Evolutionary conservation across 2,888 invertebrate genomes (phyloP).

Genomic region (Amaurobius ferox): DNA sequence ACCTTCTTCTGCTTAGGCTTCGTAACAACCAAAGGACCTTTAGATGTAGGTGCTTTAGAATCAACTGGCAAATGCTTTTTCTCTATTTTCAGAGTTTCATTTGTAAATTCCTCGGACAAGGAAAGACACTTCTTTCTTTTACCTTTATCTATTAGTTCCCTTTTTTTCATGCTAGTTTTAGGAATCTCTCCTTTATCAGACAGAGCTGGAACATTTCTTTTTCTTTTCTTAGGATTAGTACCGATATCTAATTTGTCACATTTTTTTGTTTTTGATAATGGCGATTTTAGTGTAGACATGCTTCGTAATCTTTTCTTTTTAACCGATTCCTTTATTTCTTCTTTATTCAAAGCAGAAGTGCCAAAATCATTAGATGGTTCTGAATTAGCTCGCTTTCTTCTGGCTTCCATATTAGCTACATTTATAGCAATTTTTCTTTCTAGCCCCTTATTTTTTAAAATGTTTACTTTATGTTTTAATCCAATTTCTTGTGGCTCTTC

Average conservation of each 20-base stretch:
- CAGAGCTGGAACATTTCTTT: neutral
- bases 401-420: neutral
- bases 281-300: neutral
- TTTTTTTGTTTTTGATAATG: neutral
- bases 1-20: slow-evolving; percentile 26
- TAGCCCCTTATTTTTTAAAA: too few species aligned
- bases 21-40: neutral
- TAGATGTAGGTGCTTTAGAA: neutral
- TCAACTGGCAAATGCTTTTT: slow-evolving; percentile 4
- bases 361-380: neutral
- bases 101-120: slow-evolving; percentile 5
- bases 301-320: neutral
- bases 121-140: slow-evolving; percentile 21
- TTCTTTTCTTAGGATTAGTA: neutral
- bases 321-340: too few species aligned
- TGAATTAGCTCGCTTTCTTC: neutral
- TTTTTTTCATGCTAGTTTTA: neutral
- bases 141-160: neutral
- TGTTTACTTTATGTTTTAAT: too few species aligned
- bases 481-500: neutral
- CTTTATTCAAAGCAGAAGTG: neutral
- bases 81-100: neutral
- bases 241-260: neutral
- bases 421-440: neutral
- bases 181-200: neutral